Conservation (phyloP, 2,888 invertebrate genomes). For the Tachina fera region DNA sequence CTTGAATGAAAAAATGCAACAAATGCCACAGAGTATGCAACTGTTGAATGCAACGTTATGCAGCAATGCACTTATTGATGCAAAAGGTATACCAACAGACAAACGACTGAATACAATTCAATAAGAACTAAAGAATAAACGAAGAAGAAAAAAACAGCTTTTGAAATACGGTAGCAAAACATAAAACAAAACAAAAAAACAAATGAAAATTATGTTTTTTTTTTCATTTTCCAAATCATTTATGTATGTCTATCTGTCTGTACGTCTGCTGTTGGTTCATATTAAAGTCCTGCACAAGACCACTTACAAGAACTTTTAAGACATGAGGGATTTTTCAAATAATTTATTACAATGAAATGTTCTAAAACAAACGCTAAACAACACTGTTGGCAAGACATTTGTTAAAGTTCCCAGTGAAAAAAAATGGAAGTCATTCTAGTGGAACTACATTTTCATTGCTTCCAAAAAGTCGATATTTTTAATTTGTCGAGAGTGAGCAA, state of each 20-base stretch:
- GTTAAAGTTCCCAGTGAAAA: too few relatives aligned
- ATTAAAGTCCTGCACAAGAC: too few relatives aligned
- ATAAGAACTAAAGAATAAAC: conserved; percentile 8
- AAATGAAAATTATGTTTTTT: conserved; percentile 46
- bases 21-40: conserved; percentile 65
- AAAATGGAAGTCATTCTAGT: too few relatives aligned
- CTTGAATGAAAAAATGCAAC: conserved; percentile 73
- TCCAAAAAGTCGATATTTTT: too few relatives aligned
- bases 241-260: neutral
- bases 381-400: too few relatives aligned
- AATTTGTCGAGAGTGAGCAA: too few relatives aligned
- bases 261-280: too few relatives aligned
- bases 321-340: too few relatives aligned
- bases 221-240: conserved; percentile 31
- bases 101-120: conserved; percentile 28
- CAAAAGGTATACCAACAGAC: conserved; percentile 39
- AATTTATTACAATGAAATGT: too few relatives aligned
- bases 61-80: conserved; percentile 42
- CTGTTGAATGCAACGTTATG: conserved; percentile 57
- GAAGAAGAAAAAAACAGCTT: conserved; percentile 72
- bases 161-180: conserved; percentile 70
- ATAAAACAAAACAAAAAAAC: neutral
- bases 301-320: too few relatives aligned
- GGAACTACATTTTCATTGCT: too few relatives aligned
- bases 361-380: too few relatives aligned